Evolutionary conservation across 2,888 invertebrate genomes (phyloP).

Genomic region (Chrysomela aeneicollis): DNA sequence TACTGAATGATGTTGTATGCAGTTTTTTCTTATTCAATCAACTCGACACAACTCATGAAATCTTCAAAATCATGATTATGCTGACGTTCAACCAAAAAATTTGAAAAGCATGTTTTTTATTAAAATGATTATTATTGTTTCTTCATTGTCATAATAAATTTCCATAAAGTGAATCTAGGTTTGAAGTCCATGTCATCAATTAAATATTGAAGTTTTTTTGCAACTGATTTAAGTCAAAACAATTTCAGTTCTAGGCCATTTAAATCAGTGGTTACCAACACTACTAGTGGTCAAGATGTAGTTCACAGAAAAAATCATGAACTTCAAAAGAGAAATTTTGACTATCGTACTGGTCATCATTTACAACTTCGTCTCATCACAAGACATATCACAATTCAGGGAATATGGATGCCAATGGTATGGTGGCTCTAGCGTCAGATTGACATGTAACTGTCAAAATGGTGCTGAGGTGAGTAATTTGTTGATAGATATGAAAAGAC

Average conservation of each 20-base stretch:
- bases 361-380: constrained; percentile 16
- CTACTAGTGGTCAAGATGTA: constrained; percentile 11
- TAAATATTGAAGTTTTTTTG: no score
- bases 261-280: not conserved
- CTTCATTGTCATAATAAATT: no score
- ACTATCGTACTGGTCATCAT: not conserved
- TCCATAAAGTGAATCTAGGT: no score
- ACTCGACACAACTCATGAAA: no score
- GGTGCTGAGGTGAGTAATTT: constrained; percentile 52
- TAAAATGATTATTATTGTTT: no score
- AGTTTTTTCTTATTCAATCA: no score
- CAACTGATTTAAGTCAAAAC: not conserved
- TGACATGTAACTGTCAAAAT: constrained; percentile 52
- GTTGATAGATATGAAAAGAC: constrained; percentile 53
- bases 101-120: no score
- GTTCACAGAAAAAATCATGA: constrained; percentile 9
- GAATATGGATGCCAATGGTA: constrained; percentile 56
- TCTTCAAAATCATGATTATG: no score
- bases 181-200: no score
- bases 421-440: constrained; percentile 51
- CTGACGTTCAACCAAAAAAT: no score
- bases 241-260: not conserved
- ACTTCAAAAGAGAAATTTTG: not conserved
- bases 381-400: constrained; percentile 50
- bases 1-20: no score